phyloP scores from a whole-genome alignment of 2,113 vertebrate genomes.

The Forbesichthys papilliferus region DNA sequence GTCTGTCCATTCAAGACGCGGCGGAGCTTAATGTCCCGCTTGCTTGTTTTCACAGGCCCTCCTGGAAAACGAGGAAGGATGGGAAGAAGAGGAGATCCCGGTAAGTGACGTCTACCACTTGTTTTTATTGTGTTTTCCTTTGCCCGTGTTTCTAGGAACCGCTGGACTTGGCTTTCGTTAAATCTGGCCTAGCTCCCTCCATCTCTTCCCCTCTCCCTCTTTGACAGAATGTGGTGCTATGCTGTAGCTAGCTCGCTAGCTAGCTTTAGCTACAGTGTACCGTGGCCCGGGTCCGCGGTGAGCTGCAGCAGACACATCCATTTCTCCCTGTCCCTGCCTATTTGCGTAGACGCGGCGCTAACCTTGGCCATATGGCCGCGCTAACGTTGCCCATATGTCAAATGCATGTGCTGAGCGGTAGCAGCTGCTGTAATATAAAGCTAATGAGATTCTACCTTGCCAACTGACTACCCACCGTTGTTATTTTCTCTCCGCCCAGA shows the following conservation, averaged over 20 bases:
- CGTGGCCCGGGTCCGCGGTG: constrained; percentile 35
- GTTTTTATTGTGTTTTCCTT: constrained; percentile 1
- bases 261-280: constrained; percentile 45
- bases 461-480: constrained; percentile 43
- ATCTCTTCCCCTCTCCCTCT: constrained; percentile 14
- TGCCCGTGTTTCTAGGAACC: background rate
- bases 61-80: constrained; percentile 91
- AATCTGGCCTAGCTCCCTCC: background rate
- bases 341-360: constrained; percentile 40
- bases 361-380: constrained; percentile 62
- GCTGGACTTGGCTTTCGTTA: background rate
- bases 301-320: constrained; percentile 38
- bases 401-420: constrained; percentile 54
- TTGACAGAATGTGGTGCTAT: constrained; percentile 22
- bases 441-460: constrained; percentile 60
- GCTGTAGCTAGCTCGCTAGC: background rate
- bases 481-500: constrained; percentile 34
- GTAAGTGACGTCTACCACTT: constrained; percentile 72
- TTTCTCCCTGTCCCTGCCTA: constrained; percentile 38
- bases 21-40: constrained; percentile 34
- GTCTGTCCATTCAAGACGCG: constrained; percentile 28
- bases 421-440: constrained; percentile 57
- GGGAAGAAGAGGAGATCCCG: constrained; percentile 87
- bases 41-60: constrained; percentile 82
- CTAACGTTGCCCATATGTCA: constrained; percentile 67